Conservation (phyloP, 2,113 vertebrate species). For the Asarcornis scutulata region DNA sequence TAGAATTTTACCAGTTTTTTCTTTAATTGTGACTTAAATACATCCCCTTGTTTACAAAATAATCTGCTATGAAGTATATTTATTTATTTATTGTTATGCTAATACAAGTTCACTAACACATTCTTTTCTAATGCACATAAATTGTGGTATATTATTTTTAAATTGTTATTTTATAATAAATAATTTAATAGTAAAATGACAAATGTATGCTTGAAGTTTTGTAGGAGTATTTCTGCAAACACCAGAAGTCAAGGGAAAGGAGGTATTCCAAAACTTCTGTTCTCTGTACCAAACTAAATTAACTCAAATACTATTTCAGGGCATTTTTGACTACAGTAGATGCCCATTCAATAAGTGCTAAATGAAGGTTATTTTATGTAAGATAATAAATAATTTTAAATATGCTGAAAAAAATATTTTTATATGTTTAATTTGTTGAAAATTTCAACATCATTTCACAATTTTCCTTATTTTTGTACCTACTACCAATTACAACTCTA, state of each 20-base stretch:
- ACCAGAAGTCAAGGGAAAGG: background rate
- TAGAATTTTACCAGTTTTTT: background rate
- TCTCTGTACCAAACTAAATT: background rate
- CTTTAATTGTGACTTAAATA: background rate
- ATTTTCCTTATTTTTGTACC: background rate
- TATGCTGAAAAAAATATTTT: background rate
- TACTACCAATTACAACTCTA: background rate
- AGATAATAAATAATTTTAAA: background rate
- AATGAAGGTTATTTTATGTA: background rate
- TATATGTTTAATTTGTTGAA: background rate
- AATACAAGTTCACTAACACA: background rate
- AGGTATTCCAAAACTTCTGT: background rate
- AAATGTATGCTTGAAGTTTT: background rate
- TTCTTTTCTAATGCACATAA: background rate
- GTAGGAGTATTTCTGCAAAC: background rate
- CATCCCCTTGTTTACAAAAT: background rate
- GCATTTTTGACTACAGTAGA: background rate
- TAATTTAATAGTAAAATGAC: background rate
- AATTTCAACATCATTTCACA: background rate
- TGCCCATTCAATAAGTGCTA: background rate
- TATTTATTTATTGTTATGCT: background rate
- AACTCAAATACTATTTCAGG: background rate
- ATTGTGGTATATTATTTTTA: background rate
- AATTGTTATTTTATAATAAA: background rate
- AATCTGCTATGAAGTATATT: background rate